Base-by-base conservation (phyloP, 2,797 vertebrate species). In the Gymnocypris eckloni region DNA sequence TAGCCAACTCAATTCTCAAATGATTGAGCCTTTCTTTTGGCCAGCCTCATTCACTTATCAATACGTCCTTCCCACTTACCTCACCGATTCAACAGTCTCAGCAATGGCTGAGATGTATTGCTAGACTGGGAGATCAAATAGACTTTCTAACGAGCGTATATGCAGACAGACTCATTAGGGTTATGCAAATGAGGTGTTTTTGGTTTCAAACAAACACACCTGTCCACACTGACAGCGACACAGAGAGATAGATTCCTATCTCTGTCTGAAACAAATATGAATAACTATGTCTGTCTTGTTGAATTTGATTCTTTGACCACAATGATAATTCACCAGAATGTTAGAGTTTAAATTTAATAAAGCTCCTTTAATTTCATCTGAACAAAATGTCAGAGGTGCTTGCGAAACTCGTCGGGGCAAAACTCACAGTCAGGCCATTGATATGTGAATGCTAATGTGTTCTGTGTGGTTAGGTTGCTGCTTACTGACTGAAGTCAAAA, bases 1-100 rank as follows among this genome's bases (percentile, higher is more conserved):
- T 39, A 78, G 71, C 83, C 84, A 86, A 85, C 33, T 79, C 67
- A 88, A 73, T 88, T 83, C 59, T 69, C 83, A 45, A 86, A 83
- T 79, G 64, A 71, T 54, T 50, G 45, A 77, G 22, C 9, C 41
- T 70, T 59, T 73, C 43, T 59, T 66, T 78, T 82, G 56, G 75
- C 54, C 73, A 50, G 54, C 7, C 73, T 85, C 16, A 67, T 77
- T 82, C 56, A 79, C 80, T 83, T 82, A 61, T 64, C 43, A 79
- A 82, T 72, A 79, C 54, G 22, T 69, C 61, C 54, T 9, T 82
- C 50, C 25, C 54, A 52, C 54, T 61, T 48, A 43, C 66, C 76
- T 79, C 66, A 79, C 66, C 8, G 12, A 22, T 67, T 71, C 83
- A 18, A 9, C 37, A 33, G 72, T 79, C 66, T 66, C 25, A 71